Evolutionary conservation across 1,140 invertebrate species (phyloP), one percentile per base, ranked within the genome.

Genomic region (Heterodera schachtii): DNA sequence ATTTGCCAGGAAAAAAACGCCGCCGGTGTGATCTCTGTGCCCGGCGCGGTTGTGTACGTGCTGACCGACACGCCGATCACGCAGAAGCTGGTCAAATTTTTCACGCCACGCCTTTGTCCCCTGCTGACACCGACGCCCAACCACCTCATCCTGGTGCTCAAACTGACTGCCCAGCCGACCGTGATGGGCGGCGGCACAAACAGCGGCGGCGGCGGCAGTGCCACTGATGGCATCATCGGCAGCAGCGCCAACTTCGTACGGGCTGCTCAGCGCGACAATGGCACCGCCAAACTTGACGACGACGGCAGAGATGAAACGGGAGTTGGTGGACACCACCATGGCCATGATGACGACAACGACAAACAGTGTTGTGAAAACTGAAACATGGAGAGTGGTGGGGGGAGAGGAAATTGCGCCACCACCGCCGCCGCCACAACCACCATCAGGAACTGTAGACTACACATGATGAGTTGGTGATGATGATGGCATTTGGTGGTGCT

Each of bases 1-100:
- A 8, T 31, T 31, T 31, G 31, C 31, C 66, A 84, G 81, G 85
- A 87, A 31, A 85, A 85, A 74, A 87, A 87, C 46, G 84, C 84
- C 11, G 84, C 81, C 6, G 84, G 84, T 7, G 80, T 85, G 21
- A 52, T 78, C 5, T 66, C 82, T 21, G 9, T 87, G 9, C 41
- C 57, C 6, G 69, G 73, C 31, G 83, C 46, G 16, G 60, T 84
- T 16, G 82, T 85, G 19, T 87, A 85, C 69, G 70, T 85, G 16
- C 47, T 85, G 11, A 66, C 84, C n/a, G 13, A 84, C 66, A 84
- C 83, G 16, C 60, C 74, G 66, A 47, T 87, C 13, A 70, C 85
- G n/a, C 69, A 79, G 2, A 67, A 78, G 16, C 49, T 85, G 60
- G 16, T 85, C 52, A 85, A 85, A 70, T 84, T 86, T n/a, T 87